A percentile compares a stretch with the other conserved stretches of the same genome.
Conservation (phyloP, 2,113 vertebrate species). For the Todiramphus saurophagus region DNA sequence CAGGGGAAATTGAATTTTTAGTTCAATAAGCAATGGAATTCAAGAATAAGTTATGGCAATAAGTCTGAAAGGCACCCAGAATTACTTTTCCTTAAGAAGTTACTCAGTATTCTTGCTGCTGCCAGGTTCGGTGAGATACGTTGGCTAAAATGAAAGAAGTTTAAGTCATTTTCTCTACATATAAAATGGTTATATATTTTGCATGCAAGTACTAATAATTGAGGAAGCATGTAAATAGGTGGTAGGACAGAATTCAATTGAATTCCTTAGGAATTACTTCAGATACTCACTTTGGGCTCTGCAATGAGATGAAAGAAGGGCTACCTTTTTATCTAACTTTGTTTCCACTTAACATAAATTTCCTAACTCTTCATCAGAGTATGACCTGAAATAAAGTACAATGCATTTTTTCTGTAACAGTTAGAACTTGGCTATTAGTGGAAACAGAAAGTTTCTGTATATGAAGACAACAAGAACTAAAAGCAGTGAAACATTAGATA, state of each 20-base stretch:
- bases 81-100: constrained; percentile 62
- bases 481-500: not conserved
- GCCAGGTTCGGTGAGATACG: not conserved
- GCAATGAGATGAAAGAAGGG: not conserved
- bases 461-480: not conserved
- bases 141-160: not conserved
- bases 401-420: not conserved
- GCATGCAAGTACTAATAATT: not conserved
- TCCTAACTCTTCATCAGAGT: not conserved
- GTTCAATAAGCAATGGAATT: constrained; percentile 48
- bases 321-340: not conserved
- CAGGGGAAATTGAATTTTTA: constrained; percentile 47
- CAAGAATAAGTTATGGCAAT: constrained; percentile 44
- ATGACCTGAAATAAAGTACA: not conserved
- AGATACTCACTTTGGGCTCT: not conserved
- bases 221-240: not conserved
- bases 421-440: not conserved
- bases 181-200: not conserved
- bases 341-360: not conserved
- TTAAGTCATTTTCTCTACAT: not conserved
- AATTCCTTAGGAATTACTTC: not conserved
- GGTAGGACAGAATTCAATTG: not conserved
- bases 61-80: not conserved
- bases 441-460: not conserved
- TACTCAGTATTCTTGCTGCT: constrained; percentile 30